These are phyloP conservation scores for Drosophila simulans DNA, from an alignment of 1,140 invertebrate species.

Conservation along the genomic window DNA sequence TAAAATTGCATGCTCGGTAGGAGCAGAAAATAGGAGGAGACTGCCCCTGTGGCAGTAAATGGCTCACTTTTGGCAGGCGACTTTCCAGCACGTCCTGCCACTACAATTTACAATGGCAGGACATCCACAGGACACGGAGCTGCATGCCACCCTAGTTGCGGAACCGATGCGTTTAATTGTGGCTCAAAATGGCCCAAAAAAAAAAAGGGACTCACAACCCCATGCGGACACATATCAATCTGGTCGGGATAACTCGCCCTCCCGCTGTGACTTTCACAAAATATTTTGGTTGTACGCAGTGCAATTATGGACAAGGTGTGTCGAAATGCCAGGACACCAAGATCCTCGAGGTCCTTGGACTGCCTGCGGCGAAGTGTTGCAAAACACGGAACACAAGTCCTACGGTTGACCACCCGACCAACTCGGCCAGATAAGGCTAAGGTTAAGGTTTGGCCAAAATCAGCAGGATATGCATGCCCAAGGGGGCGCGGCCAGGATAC, in stretches of 20 bases:
- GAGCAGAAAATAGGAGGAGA: conserved; percentile 37
- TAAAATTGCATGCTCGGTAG: conserved; percentile 60
- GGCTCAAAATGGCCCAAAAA: conserved; percentile 62
- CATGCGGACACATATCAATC: conserved; percentile 68
- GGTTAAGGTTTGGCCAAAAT: conserved; percentile 13
- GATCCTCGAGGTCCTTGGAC: conserved; percentile 21
- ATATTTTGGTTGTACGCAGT: conserved; percentile 83
- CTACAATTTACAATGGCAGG: conserved; percentile 52
- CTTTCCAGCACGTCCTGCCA: conserved; percentile 67
- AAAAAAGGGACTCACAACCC: conserved; percentile 39
- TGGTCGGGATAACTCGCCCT: conserved; percentile 45
- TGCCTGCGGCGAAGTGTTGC: conserved; percentile 72
- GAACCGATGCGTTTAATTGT: conserved; percentile 81
- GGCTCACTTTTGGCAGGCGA: conserved; percentile 80
- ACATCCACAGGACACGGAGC: conserved; percentile 39
- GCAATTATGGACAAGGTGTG: conserved; percentile 75
- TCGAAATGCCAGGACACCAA: conserved; percentile 54
- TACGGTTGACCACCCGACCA: conserved; percentile 67
- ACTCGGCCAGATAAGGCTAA: conserved; percentile 49
- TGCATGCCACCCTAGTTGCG: conserved; percentile 79
- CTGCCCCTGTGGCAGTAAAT: conserved; percentile 67
- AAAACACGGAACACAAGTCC: conserved; percentile 68
- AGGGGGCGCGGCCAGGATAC: conserved; percentile 65
- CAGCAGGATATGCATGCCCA: conserved; percentile 13
- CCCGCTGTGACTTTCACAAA: conserved; percentile 81